Evolutionary conservation across 2,888 invertebrate genomes (phyloP).

Genomic region (Noctuana brunneofusca): DNA sequence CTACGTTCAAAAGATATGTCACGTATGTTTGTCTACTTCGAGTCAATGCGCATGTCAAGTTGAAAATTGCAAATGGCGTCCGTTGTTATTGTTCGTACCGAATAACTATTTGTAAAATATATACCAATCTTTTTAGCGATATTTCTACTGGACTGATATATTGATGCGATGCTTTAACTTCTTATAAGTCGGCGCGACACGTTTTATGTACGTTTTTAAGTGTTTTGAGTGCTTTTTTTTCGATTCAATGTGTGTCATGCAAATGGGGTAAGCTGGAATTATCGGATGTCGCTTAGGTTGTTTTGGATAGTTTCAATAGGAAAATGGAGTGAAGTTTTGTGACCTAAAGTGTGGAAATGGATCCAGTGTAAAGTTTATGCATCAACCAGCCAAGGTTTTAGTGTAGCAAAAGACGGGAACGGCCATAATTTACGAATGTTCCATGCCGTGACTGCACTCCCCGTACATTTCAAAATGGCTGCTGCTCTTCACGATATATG

Average conservation of each 20-base stretch:
- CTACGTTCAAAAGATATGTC: constrained; percentile 63
- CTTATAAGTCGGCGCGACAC: constrained; percentile 75
- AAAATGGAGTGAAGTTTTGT: constrained; percentile 77
- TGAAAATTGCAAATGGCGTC: constrained; percentile 99
- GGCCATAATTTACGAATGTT: constrained; percentile 76
- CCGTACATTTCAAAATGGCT: constrained; percentile 85
- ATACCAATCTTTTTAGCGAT: constrained; percentile 86
- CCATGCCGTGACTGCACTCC: constrained; percentile 83
- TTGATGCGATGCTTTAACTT: constrained; percentile 79
- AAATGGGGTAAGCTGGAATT: constrained; percentile 87
- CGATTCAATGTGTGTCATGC: constrained; percentile 88
- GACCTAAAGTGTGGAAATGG: constrained; percentile 74
- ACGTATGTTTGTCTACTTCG: constrained; percentile 73
- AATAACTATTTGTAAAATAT: constrained; percentile 88
- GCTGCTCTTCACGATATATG: constrained; percentile 83
- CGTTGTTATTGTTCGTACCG: constrained; percentile 99
- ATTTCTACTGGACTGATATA: constrained; percentile 82
- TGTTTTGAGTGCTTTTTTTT: constrained; percentile 81
- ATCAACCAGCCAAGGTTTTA: constrained; percentile 56
- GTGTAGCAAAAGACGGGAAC: constrained; percentile 59
- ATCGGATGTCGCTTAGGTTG: constrained; percentile 83
- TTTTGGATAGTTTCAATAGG: constrained; percentile 81
- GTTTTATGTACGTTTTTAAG: constrained; percentile 80
- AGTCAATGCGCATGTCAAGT: constrained; percentile 88
- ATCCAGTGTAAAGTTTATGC: constrained; percentile 70